phyloP scores from a whole-genome alignment of 1,140 invertebrate species.

The Acromyrmex echinatior region DNA sequence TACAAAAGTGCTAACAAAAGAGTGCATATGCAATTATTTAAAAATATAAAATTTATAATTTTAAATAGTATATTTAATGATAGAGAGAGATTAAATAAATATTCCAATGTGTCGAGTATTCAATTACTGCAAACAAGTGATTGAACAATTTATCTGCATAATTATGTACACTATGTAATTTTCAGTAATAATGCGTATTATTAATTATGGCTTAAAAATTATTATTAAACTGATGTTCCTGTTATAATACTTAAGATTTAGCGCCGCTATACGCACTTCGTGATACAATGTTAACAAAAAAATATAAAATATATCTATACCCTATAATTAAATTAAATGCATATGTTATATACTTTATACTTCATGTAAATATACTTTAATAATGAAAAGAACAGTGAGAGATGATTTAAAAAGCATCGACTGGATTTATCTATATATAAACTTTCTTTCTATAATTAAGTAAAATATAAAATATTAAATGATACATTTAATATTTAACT shows the following conservation, averaged over 20 bases:
- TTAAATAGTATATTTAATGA: not conserved
- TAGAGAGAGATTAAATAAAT: slow-evolving; percentile 29
- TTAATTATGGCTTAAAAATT: slow-evolving; percentile 47
- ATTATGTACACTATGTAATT: slow-evolving; percentile 47
- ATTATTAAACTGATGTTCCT: slow-evolving; percentile 20
- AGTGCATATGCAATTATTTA: slow-evolving; percentile 15
- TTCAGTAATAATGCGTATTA: slow-evolving; percentile 49
- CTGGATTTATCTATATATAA: not conserved
- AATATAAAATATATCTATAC: not conserved
- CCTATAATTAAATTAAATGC: not conserved
- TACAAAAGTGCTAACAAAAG: not conserved
- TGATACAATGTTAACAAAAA: slow-evolving; percentile 8
- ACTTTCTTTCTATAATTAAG: not conserved
- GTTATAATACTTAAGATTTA: slow-evolving; percentile 38
- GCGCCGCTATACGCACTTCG: not conserved
- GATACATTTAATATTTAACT: too few species aligned
- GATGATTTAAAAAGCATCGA: not conserved
- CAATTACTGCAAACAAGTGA: slow-evolving; percentile 38
- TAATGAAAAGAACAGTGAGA: not conserved
- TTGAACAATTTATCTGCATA: slow-evolving; percentile 52
- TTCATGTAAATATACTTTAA: not conserved
- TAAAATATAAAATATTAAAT: not conserved
- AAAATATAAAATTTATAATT: slow-evolving; percentile 16
- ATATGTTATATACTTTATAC: not conserved
- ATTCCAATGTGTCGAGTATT: slow-evolving; percentile 18